Evolutionary conservation across 2,113 vertebrate genomes (phyloP).

Genomic region (Piaya cayana): DNA sequence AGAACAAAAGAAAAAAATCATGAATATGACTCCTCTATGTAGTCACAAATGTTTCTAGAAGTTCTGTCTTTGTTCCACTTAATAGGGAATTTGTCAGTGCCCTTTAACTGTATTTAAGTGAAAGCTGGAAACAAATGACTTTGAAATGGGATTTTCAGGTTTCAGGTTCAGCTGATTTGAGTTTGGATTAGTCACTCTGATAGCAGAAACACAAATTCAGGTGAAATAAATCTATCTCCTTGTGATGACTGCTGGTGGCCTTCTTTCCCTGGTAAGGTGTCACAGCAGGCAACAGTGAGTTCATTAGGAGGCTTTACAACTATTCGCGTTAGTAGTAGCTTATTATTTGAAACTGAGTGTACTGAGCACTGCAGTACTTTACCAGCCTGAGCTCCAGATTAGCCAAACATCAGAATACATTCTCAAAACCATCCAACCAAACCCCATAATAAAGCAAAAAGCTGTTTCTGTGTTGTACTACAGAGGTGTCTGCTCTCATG

Average conservation of each 20-base stretch:
- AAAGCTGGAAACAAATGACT: constrained; percentile 14
- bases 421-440: background rate
- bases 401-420: background rate
- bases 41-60: background rate
- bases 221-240: constrained; percentile 23
- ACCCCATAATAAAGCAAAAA: too few relatives aligned
- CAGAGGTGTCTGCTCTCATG: background rate
- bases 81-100: background rate
- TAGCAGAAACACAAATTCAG: background rate
- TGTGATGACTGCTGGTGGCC: background rate
- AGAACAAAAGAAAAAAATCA: background rate
- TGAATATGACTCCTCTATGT: background rate
- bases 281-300: background rate
- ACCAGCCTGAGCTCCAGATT: constrained; percentile 2
- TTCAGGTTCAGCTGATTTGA: constrained; percentile 7
- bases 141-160: background rate
- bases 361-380: background rate
- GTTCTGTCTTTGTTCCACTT: background rate
- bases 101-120: background rate
- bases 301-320: background rate
- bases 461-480: background rate
- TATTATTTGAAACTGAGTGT: background rate
- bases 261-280: background rate
- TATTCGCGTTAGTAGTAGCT: background rate
- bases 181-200: background rate